Conservation (phyloP, 2,113 vertebrate species). For the Stegostoma tigrinum region DNA sequence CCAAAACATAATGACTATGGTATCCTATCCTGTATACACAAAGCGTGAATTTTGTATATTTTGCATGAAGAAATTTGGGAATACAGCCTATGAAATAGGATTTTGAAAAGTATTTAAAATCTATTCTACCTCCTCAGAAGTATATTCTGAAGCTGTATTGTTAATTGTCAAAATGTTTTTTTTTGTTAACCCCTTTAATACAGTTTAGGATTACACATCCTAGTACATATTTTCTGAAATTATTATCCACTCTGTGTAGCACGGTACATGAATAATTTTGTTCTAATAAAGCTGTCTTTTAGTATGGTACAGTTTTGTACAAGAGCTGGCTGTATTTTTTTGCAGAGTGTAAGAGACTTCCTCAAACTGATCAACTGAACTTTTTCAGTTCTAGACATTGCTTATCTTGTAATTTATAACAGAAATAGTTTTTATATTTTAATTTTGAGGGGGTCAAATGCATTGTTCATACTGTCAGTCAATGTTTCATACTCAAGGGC, state of each 20-base stretch:
- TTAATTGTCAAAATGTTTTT: no score
- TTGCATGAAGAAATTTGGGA: background rate
- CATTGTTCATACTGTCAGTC: background rate
- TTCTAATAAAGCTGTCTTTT: background rate
- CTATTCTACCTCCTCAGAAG: background rate
- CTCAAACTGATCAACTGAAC: background rate
- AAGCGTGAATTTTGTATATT: background rate
- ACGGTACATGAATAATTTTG: background rate
- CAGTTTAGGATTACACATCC: background rate
- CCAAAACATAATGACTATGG: no score
- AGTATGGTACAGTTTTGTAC: background rate
- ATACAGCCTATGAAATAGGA: background rate
- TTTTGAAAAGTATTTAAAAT: background rate
- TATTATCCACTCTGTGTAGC: background rate
- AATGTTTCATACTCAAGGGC: background rate
- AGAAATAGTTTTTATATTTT: conserved; percentile 2
- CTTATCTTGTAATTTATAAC: background rate
- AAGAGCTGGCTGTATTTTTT: background rate
- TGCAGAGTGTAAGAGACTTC: background rate
- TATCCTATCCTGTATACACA: no score
- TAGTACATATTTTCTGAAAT: background rate
- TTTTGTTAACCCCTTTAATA: background rate
- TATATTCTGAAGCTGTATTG: background rate
- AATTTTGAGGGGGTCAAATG: background rate
- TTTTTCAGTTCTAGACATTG: background rate